These are phyloP conservation scores for Cryptotis parvus DNA, from an alignment of 2,113 vertebrate species.

Conservation along the genomic window DNA sequence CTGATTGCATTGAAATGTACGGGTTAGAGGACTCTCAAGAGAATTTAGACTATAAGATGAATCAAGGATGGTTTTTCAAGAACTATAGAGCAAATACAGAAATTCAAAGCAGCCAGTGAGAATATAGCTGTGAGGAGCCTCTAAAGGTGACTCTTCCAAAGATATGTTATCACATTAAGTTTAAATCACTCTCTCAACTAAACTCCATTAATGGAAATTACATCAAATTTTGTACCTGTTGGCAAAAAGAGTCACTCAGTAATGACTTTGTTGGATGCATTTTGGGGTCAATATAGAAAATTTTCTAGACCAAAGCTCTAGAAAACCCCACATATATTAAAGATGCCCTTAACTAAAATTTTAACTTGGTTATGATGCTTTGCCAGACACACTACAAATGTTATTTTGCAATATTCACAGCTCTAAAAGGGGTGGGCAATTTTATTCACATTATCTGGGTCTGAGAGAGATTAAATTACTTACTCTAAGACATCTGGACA, in stretches of 20 bases:
- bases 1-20: slow-evolving; percentile 22
- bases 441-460: not conserved
- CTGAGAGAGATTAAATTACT: not conserved
- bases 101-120: not conserved
- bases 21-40: slow-evolving; percentile 12
- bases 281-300: slow-evolving; percentile 16
- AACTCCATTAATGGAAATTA: slow-evolving; percentile 28
- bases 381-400: not conserved
- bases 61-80: slow-evolving; percentile 49
- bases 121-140: not conserved
- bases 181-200: slow-evolving; percentile 2
- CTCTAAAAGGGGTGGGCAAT: not conserved
- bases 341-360: slow-evolving; percentile 8
- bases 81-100: not conserved
- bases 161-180: slow-evolving; percentile 16
- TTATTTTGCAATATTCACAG: slow-evolving; percentile 32
- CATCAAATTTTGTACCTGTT: not conserved
- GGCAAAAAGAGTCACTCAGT: not conserved
- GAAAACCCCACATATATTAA: not conserved
- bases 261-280: slow-evolving; percentile 33
- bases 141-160: not conserved
- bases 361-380: not conserved
- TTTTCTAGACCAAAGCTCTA: slow-evolving; percentile 24
- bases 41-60: not conserved
- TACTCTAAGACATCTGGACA: not conserved